These are phyloP conservation scores for Hippopotamyrus pictus DNA, from an alignment of 2,797 vertebrate species.

Conservation along the genomic window DNA sequence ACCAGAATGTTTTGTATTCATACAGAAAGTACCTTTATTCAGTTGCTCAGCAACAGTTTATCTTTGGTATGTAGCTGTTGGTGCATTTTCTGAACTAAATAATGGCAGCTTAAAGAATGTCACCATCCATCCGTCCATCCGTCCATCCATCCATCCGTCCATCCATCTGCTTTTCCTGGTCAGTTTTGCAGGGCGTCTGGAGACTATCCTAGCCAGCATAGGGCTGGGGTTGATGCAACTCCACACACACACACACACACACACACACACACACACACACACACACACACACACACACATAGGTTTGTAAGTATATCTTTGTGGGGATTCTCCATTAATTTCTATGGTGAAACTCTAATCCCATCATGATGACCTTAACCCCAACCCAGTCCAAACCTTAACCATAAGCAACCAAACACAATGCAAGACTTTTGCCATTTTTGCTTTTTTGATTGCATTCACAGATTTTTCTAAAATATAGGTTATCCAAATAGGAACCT, in stretches of 20 bases:
- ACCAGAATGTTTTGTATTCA: conserved; percentile 46
- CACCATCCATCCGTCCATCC: neutral
- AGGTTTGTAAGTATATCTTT: neutral
- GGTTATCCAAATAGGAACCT: neutral
- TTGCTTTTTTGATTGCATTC: neutral
- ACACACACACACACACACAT: neutral
- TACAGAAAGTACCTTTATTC: conserved; percentile 51
- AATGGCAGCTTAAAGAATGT: neutral
- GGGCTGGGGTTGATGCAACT: neutral
- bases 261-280: neutral
- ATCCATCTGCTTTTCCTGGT: neutral
- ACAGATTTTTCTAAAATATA: neutral
- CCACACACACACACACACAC: neutral
- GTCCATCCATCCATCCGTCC: neutral
- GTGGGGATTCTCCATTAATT: neutral
- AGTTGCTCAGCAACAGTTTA: conserved; percentile 65
- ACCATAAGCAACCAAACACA: neutral
- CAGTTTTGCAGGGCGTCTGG: neutral
- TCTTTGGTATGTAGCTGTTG: neutral
- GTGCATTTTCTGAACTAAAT: neutral
- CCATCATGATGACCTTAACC: neutral
- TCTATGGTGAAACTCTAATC: neutral
- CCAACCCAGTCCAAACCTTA: neutral
- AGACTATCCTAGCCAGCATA: neutral
- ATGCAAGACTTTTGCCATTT: neutral